phyloP scores from a whole-genome alignment of 2,113 vertebrate genomes.

The Australoheros scitulus region DNA sequence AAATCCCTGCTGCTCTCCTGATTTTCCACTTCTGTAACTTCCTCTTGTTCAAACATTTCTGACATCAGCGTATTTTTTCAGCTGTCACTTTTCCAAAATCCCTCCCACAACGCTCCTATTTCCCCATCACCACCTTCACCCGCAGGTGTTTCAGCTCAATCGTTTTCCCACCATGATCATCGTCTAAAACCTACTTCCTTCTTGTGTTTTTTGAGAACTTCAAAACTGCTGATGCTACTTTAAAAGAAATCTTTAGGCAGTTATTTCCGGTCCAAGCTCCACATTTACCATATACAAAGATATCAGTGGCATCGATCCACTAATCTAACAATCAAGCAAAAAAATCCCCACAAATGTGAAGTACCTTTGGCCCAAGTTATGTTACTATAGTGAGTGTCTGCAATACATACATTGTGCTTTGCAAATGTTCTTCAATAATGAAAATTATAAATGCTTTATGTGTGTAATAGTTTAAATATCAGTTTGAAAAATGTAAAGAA shows the following conservation, averaged over 20 bases:
- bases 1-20: neutral
- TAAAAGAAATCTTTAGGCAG: no score
- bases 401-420: no score
- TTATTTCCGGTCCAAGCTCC: neutral
- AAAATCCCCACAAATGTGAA: no score
- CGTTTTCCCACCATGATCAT: neutral
- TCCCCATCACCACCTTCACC: fast-evolving
- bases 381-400: neutral
- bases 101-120: neutral
- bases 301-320: neutral
- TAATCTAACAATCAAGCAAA: neutral
- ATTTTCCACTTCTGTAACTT: neutral
- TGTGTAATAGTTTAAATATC: neutral
- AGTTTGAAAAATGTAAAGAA: slow-evolving; percentile 1
- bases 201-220: no score
- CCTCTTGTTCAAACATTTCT: neutral
- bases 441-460: neutral
- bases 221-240: no score
- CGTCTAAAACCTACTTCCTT: neutral
- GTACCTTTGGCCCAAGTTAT: neutral
- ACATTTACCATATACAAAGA: neutral
- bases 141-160: neutral
- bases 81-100: neutral
- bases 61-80: neutral
- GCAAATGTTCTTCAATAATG: neutral